Conservation (phyloP, 2,797 vertebrate genomes). For the Jordanella pulchra region DNA sequence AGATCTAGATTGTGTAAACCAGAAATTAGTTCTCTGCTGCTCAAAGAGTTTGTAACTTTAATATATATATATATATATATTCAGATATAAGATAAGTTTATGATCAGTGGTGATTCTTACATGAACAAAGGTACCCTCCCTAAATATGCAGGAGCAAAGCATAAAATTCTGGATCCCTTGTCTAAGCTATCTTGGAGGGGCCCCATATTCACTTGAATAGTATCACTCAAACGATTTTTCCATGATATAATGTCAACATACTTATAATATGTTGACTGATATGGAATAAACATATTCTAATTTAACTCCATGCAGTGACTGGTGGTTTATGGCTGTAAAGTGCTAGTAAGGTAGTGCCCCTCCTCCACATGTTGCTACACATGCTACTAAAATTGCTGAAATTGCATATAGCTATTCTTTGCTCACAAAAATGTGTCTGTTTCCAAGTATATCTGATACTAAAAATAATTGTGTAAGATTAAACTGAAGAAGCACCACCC, state of each 20-base stretch:
- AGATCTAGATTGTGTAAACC: not conserved
- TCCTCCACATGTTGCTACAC: too few species aligned
- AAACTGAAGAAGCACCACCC: too few species aligned
- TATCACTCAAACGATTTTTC: not conserved
- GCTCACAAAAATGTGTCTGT: too few species aligned
- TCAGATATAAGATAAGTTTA: not conserved
- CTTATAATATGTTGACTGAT: too few species aligned
- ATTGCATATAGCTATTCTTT: too few species aligned
- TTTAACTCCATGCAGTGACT: too few species aligned
- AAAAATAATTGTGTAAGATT: too few species aligned
- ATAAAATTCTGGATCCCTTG: not conserved
- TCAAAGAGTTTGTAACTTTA: not conserved
- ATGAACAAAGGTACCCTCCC: not conserved
- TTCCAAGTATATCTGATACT: too few species aligned
- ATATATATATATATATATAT: not conserved
- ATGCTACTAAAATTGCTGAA: too few species aligned
- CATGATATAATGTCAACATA: not conserved
- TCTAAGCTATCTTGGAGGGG: not conserved
- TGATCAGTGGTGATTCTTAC: not conserved
- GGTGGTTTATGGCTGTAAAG: too few species aligned
- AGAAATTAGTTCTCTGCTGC: not conserved
- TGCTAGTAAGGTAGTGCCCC: too few species aligned
- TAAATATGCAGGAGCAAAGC: not conserved
- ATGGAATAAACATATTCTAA: too few species aligned
- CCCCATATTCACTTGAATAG: not conserved